Percentiles rank a stretch among this genome's conserved stretches.
phyloP scores from a whole-genome alignment of 1,140 invertebrate genomes.

The Rhopalosiphum padi region DNA sequence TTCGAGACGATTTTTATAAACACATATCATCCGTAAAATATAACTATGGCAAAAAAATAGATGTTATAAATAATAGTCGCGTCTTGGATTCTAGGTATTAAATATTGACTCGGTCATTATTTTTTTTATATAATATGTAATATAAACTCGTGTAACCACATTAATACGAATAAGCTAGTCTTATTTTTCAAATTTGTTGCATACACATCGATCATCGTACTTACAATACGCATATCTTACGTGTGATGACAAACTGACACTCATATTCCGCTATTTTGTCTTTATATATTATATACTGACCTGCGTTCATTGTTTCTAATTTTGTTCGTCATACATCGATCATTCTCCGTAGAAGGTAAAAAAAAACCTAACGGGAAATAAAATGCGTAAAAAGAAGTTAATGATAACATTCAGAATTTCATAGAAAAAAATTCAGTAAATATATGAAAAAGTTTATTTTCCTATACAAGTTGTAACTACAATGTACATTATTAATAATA shows the following conservation, averaged over 20 bases:
- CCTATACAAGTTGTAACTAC: not conserved
- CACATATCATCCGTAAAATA: slow-evolving; percentile 27
- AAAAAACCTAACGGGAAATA: slow-evolving; percentile 11
- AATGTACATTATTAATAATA: not conserved
- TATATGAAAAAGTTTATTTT: slow-evolving; percentile 17
- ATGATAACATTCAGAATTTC: not conserved
- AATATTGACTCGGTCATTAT: slow-evolving; percentile 10
- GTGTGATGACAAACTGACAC: slow-evolving; percentile 26
- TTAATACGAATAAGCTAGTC: not conserved
- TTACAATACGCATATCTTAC: not conserved
- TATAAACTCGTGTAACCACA: not conserved
- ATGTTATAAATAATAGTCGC: not conserved
- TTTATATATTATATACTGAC: slow-evolving; percentile 24
- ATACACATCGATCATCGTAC: not conserved
- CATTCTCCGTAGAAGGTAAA: slow-evolving; percentile 31
- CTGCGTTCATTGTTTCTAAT: slow-evolving; percentile 34
- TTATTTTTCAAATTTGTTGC: slow-evolving; percentile 4
- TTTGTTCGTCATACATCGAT: slow-evolving; percentile 41
- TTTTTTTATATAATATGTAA: not conserved
- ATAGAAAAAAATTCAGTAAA: not conserved
- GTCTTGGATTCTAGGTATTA: not conserved
- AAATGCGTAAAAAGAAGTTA: slow-evolving; percentile 15
- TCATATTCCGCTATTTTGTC: slow-evolving; percentile 27
- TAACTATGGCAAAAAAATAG: not conserved
- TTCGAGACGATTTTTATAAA: slow-evolving; percentile 2